Evolutionary conservation across 2,797 vertebrate genomes (phyloP), one percentile per base, ranked within the genome.

Genomic region (Lagodon rhomboides): DNA sequence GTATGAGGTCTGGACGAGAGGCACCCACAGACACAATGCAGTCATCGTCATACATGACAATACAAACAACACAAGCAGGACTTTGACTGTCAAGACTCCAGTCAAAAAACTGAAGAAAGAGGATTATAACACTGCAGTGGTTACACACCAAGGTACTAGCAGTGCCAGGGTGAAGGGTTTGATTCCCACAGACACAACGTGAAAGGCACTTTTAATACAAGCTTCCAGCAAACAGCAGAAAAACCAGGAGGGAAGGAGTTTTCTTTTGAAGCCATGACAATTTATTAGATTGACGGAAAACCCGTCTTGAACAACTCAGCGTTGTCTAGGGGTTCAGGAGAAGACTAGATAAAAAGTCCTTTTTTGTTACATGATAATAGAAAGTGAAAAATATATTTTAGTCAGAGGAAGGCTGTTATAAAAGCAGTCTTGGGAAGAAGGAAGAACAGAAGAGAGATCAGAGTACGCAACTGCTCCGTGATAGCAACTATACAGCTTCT

Each of bases 41-140:
- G 84, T 87, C 70, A 87, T 25, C 43, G 4, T 87, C 86, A 87
- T 27, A 49, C 41, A 12, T 62, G 76, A 82, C 56, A 62, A 61
- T 70, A 63, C 50, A 83, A 56, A 77, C 75, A 73, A 54, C 15
- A 4, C 2, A 49, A 63, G 53, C 18, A 4, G 30, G 56, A 72
- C 61, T 71, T 73, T 70, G 82, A 67, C 60, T 73, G 62, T 69
- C 71, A 20, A 68, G 43, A 58, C 46, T 74, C 44, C 6, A 58
- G 50, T 41, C 13, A 67, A 65, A 18, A 62, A 71, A 18, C 8
- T 49, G 43, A 56, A 10, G 69, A 27, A 41, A 43, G 71, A 43
- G 12, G 56, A 55, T 38, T 34, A 18, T 13, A 10, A 13, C 27
- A 30, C 15, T 15, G 49, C 12, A 3, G 15, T 3, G 44, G 46